Evolutionary conservation across 1,140 invertebrate species (phyloP), one percentile per base, ranked within the genome.

Genomic region (Drosophila seguyi): DNA sequence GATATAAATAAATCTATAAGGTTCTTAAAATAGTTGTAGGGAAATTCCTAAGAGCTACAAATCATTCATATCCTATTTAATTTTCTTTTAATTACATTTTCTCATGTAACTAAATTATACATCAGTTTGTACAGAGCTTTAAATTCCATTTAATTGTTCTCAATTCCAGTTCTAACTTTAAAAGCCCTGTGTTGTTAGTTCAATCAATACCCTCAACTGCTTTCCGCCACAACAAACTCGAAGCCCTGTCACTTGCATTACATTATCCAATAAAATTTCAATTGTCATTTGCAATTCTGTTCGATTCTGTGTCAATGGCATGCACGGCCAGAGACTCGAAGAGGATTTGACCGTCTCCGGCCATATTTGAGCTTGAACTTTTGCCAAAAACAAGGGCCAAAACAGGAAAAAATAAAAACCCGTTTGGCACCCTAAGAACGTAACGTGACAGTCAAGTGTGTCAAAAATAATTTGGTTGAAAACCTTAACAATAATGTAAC

Each of bases 301-400:
- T 71, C 18, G 42, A 50, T 72, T 69, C 18, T 72, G 29, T 71
- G 68, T 58, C 68, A 72, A 58, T 71, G 50, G 50, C 27, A 34
- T 38, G 6, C 42, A n/a, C 1, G 16, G 11, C 36, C 27, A 18
- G 20, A 36, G 22, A 47, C 44, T 16, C 29, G 6, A 27, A 3
- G 13, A 3, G 14, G 31, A 14, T 4, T n/a, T 62, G 18, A 1
- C 31, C 31, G 3, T 50, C 48, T 29, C 14, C 11, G 14, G 11
- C 0, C 16, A 11, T 36, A 47, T 34, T 65, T 45, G 25, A 47
- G 38, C 11, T 47, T 57, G 50, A 57, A 56, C 52, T 72, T 69
- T 47, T 14, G 42, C 20, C 29, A 38, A 25, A 52, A 44, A 38
- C 36, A 31, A 42, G n/a, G n/a, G 8, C 20, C 6, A 11, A 3